phyloP scores from a whole-genome alignment of 1,140 invertebrate species.

The Dreissena rostriformis region DNA sequence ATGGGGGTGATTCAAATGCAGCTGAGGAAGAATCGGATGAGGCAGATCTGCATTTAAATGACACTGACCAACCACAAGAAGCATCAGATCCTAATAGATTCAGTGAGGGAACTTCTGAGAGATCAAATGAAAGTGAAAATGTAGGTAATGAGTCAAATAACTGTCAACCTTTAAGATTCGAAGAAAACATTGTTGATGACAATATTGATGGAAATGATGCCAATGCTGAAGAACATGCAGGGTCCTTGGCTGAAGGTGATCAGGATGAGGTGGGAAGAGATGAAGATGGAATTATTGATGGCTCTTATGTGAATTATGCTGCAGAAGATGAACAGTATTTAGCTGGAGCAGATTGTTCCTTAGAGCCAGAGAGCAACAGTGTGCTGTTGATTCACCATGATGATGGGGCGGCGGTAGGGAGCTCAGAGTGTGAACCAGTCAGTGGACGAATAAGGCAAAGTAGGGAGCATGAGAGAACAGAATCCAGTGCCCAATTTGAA shows the following conservation, averaged over 20 bases:
- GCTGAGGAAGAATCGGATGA: background rate
- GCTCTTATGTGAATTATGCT: conserved; percentile 28
- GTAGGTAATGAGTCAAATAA: background rate
- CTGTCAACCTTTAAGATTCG: background rate
- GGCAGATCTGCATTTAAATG: background rate
- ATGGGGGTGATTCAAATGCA: conserved; percentile 9
- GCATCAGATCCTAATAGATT: background rate
- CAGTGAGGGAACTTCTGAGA: background rate
- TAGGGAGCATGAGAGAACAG: conserved; percentile 18
- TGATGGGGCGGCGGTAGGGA: conserved; percentile 14
- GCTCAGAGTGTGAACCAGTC: conserved; percentile 5
- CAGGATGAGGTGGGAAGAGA: conserved; percentile 15
- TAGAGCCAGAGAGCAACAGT: conserved; percentile 38
- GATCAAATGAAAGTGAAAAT: background rate
- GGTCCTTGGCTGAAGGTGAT: conserved; percentile 44
- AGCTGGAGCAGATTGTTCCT: conserved; percentile 11
- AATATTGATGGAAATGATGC: background rate
- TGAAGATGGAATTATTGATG: background rate
- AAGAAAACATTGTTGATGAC: conserved; percentile 8
- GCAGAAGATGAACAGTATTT: conserved; percentile 54
- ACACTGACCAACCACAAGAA: background rate
- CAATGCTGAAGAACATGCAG: background rate
- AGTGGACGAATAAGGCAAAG: background rate
- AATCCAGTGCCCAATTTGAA: conserved; percentile 23
- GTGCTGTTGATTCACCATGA: background rate